A percentile compares a stretch with the other conserved stretches of the same genome.
phyloP scores from a whole-genome alignment of 2,797 vertebrate species.

The Takifugu rubripes region DNA sequence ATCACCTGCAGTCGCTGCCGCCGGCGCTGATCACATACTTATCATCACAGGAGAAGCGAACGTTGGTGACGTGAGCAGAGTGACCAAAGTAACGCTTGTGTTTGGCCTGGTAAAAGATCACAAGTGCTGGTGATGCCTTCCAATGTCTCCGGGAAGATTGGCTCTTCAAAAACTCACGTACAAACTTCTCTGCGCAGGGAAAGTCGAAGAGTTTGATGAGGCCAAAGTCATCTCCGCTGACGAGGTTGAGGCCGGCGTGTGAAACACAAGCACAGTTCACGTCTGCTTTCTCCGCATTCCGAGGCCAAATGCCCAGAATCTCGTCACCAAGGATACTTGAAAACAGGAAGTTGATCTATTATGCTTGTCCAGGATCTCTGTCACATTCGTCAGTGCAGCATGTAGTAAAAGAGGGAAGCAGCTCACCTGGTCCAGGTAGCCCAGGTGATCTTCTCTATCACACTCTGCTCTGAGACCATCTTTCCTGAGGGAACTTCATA shows the following conservation, averaged over 20 bases:
- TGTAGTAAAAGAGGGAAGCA: background rate
- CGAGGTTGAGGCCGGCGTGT: slow-evolving; percentile 86
- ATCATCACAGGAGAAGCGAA: slow-evolving; percentile 92
- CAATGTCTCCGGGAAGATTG: background rate
- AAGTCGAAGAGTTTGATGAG: slow-evolving; percentile 96
- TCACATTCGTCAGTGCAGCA: background rate
- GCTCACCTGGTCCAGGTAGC: slow-evolving; percentile 94
- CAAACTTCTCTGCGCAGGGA: slow-evolving; percentile 92
- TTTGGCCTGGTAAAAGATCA: slow-evolving; percentile 79
- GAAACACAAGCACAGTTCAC: slow-evolving; percentile 94
- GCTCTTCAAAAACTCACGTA: slow-evolving; percentile 65
- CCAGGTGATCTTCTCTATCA: slow-evolving; percentile 92
- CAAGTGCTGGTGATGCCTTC: background rate
- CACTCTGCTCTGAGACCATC: slow-evolving; percentile 74
- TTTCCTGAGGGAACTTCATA: slow-evolving; percentile 92
- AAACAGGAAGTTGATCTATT: background rate
- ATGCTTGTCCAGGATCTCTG: background rate
- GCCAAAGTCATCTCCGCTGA: slow-evolving; percentile 92
- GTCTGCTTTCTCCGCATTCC: slow-evolving; percentile 90
- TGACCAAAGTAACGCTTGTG: slow-evolving; percentile 95
- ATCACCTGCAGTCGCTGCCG: slow-evolving; percentile 94
- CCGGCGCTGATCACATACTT: slow-evolving; percentile 91
- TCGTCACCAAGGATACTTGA: slow-evolving; percentile 89
- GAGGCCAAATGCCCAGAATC: slow-evolving; percentile 93
- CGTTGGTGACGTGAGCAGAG: slow-evolving; percentile 91